These are phyloP conservation scores for Okapia johnstoni DNA, from an alignment of 2,113 vertebrate species.

Conservation along the genomic window DNA sequence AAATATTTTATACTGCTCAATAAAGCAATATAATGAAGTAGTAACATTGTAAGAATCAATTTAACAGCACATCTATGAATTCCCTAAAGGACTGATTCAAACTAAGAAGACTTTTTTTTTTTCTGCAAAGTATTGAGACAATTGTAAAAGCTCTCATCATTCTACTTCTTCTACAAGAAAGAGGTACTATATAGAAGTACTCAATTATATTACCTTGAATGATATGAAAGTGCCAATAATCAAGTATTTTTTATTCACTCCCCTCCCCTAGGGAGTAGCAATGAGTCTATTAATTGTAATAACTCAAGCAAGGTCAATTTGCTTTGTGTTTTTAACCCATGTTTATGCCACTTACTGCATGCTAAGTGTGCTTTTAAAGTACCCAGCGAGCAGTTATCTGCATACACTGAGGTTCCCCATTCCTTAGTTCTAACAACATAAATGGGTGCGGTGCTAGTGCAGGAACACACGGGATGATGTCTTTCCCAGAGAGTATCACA, in stretches of 20 bases:
- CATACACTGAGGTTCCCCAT: background rate
- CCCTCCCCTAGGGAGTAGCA: background rate
- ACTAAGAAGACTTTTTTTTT: constrained; percentile 46
- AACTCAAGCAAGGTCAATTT: background rate
- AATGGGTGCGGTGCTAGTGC: rapidly evolving
- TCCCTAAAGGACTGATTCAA: constrained; percentile 52
- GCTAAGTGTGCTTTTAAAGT: background rate
- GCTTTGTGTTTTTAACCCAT: background rate
- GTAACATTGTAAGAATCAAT: constrained; percentile 61
- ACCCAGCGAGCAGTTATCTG: background rate
- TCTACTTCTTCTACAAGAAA: background rate
- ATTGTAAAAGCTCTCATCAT: background rate
- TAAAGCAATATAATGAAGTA: constrained; percentile 38
- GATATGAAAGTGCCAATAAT: background rate
- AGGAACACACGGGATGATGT: background rate
- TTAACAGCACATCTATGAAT: constrained; percentile 41
- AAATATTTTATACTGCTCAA: constrained; percentile 41
- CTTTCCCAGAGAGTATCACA: background rate
- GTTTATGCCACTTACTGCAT: background rate
- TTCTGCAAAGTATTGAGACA: constrained; percentile 32
- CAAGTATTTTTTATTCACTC: background rate
- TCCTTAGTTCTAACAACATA: constrained; percentile 13
- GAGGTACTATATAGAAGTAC: background rate
- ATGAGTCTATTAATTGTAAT: background rate
- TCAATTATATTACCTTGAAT: background rate